Percentiles rank a stretch among this genome's conserved stretches.
Conservation (phyloP, 1,140 invertebrate species). For the Psix sp. region DNA sequence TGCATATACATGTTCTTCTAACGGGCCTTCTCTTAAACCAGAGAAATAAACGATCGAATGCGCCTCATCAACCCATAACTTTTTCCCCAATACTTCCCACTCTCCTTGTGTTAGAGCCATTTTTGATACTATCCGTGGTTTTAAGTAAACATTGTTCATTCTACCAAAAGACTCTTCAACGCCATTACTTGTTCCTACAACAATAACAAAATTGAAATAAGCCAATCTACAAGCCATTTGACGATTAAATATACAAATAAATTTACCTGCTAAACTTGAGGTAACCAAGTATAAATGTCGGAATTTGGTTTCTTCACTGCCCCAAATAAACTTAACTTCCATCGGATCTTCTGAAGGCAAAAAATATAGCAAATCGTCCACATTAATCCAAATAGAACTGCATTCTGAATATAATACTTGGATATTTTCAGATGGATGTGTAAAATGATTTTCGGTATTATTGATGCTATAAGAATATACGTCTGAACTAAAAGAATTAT, state of each 20-base stretch:
- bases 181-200: constrained; percentile 74
- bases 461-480: constrained; percentile 76
- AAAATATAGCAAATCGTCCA: constrained; percentile 93
- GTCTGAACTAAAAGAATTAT: constrained; percentile 36
- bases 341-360: constrained; percentile 80
- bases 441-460: constrained; percentile 76
- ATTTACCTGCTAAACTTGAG: constrained; percentile 74
- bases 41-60: constrained; percentile 88
- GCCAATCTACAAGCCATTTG: too few species aligned
- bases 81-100: constrained; percentile 88
- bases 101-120: constrained; percentile 87
- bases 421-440: constrained; percentile 77
- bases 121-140: constrained; percentile 81
- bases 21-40: constrained; percentile 86
- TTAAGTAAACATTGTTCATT: constrained; percentile 77
- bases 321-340: constrained; percentile 89
- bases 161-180: constrained; percentile 75
- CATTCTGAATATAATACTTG: constrained; percentile 85
- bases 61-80: constrained; percentile 86
- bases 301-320: constrained; percentile 93
- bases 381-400: constrained; percentile 91
- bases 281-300: constrained; percentile 91
- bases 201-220: constrained; percentile 40
- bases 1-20: constrained; percentile 90
- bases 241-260: too few species aligned